Percentiles rank a stretch among this genome's conserved stretches.
These are phyloP conservation scores for Schizotus pectinicornis DNA, from an alignment of 2,888 invertebrate genomes.

Conservation along the genomic window DNA sequence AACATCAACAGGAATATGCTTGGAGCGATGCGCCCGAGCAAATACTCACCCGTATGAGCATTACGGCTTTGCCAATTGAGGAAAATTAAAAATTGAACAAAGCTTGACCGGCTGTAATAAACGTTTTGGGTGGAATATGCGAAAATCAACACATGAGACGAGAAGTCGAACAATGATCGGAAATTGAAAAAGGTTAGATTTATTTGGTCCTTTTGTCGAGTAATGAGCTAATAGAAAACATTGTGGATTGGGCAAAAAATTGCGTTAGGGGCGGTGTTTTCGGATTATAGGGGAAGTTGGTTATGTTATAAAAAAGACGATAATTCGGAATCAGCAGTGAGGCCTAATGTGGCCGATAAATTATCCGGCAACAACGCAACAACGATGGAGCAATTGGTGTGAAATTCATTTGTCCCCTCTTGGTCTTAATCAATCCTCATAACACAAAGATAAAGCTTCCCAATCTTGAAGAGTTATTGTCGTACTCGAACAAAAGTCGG, in stretches of 20 bases:
- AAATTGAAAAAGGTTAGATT: constrained; percentile 1
- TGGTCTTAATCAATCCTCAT: constrained; percentile 58
- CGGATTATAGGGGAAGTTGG: background rate
- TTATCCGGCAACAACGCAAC: constrained; percentile 52
- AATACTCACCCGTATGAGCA: constrained; percentile 13
- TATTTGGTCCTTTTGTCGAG: constrained; percentile 2
- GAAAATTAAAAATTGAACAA: constrained; percentile 3
- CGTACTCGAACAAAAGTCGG: constrained; percentile 54
- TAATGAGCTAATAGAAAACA: constrained; percentile 13
- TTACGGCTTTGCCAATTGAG: constrained; percentile 4
- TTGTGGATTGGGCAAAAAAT: background rate
- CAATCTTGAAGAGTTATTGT: constrained; percentile 55
- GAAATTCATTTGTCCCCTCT: constrained; percentile 57
- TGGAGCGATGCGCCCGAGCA: constrained; percentile 22
- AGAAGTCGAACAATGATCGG: background rate
- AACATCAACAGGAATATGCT: constrained; percentile 6
- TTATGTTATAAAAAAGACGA: constrained; percentile 47
- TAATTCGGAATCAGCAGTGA: constrained; percentile 51
- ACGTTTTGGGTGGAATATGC: background rate
- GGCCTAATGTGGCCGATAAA: constrained; percentile 52
- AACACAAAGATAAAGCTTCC: constrained; percentile 56
- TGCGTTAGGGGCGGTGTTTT: background rate
- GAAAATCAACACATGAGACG: constrained; percentile 5
- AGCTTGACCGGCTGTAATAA: background rate
- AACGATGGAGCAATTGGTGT: constrained; percentile 57